These are phyloP conservation scores for Alcedo atthis DNA, from an alignment of 2,797 vertebrate genomes.

Conservation along the genomic window DNA sequence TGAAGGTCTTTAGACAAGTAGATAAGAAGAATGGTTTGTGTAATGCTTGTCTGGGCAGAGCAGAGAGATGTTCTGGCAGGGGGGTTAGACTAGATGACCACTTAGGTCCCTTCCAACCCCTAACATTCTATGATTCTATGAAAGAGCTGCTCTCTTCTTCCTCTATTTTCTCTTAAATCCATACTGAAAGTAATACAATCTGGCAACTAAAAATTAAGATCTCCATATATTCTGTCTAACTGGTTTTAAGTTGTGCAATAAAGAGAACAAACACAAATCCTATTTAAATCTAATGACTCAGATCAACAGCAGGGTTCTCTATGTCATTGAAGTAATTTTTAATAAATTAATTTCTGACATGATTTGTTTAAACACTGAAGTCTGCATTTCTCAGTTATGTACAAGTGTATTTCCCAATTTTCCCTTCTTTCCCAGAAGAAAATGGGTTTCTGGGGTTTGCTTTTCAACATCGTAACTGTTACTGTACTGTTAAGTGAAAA, in stretches of 20 bases:
- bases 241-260: background rate
- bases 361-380: background rate
- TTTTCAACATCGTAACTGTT: background rate
- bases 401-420: background rate
- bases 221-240: background rate
- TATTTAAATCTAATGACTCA: background rate
- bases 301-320: background rate
- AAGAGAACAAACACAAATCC: background rate
- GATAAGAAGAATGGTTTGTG: background rate
- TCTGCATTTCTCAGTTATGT: background rate
- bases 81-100: no score
- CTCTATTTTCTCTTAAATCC: background rate
- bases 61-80: background rate
- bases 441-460: background rate
- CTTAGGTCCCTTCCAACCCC: no score
- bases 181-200: background rate
- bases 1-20: background rate
- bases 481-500: background rate
- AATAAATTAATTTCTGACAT: background rate
- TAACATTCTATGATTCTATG: no score
- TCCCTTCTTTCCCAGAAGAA: background rate
- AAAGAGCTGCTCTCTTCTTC: background rate
- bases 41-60: background rate
- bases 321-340: background rate
- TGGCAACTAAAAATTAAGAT: background rate